Percentiles rank a stretch among this genome's conserved stretches.
phyloP scores from a whole-genome alignment of 2,888 invertebrate species.

The Cecidostiba fungosa region DNA sequence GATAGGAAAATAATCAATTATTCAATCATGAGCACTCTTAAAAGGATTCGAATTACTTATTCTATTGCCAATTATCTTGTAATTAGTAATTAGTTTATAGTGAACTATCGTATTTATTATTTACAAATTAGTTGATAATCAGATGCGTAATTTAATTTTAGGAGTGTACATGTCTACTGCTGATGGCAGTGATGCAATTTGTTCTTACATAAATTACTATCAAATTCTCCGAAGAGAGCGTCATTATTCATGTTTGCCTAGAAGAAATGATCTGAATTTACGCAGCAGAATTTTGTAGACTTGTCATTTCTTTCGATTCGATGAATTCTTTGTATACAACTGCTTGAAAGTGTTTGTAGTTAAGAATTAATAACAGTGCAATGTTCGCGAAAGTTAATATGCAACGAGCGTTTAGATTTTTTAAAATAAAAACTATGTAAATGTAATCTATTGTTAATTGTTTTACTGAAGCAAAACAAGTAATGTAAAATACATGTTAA shows the following conservation, averaged over 20 bases:
- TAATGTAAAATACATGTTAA: conserved; percentile 55
- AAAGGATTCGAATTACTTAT: conserved; percentile 53
- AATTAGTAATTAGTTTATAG: conserved; percentile 52
- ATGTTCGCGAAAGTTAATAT: conserved; percentile 45
- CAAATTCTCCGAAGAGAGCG: conserved; percentile 27
- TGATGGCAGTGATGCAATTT: conserved; percentile 40
- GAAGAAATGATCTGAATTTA: conserved; percentile 50
- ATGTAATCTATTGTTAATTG: conserved; percentile 52
- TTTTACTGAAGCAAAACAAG: conserved; percentile 29
- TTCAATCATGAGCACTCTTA: conserved; percentile 45
- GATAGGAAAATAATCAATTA: conserved; percentile 61
- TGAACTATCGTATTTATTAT: conserved; percentile 46
- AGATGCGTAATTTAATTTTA: conserved; percentile 55
- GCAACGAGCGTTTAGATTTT: conserved; percentile 51
- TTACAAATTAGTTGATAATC: conserved; percentile 54
- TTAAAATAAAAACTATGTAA: conserved; percentile 31
- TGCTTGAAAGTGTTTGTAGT: conserved; percentile 45
- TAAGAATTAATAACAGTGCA: conserved; percentile 47
- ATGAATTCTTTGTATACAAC: conserved; percentile 30
- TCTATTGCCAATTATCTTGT: conserved; percentile 46
- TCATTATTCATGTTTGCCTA: conserved; percentile 41
- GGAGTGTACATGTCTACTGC: conserved; percentile 34
- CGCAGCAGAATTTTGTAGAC: conserved; percentile 40
- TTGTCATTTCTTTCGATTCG: conserved; percentile 47
- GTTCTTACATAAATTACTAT: conserved; percentile 27